These are phyloP conservation scores for Pachypsylla venusta DNA, from an alignment of 1,140 invertebrate genomes.

Conservation along the genomic window DNA sequence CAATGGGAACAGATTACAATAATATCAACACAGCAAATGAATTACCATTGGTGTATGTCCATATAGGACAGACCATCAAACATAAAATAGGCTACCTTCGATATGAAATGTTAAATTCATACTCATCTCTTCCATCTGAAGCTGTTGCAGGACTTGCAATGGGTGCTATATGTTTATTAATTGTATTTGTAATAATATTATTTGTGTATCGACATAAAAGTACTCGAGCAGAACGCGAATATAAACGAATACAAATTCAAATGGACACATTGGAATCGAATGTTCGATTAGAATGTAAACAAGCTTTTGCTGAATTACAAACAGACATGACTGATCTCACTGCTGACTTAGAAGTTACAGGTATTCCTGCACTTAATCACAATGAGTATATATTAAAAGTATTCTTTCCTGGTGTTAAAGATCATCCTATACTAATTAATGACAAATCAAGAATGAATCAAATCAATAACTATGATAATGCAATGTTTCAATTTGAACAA, in stretches of 20 bases:
- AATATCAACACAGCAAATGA: constrained; percentile 56
- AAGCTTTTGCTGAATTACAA: constrained; percentile 97
- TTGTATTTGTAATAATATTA: constrained; percentile 71
- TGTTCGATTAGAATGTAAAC: constrained; percentile 92
- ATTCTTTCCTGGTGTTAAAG: constrained; percentile 86
- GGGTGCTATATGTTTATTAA: constrained; percentile 63
- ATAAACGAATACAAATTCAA: constrained; percentile 95
- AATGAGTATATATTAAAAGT: constrained; percentile 97
- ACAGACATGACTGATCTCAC: constrained; percentile 98
- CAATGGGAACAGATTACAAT: constrained; percentile 71
- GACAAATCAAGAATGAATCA: constrained; percentile 6
- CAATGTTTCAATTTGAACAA: constrained; percentile 90
- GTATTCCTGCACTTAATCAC: constrained; percentile 90
- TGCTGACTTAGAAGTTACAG: constrained; percentile 85
- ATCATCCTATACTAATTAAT: constrained; percentile 70
- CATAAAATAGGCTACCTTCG: constrained; percentile 76
- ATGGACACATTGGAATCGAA: constrained; percentile 99
- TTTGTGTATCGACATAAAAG: constrained; percentile 80
- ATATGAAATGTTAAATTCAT: constrained; percentile 65
- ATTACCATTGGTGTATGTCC: constrained; percentile 70
- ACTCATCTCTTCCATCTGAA: constrained; percentile 62
- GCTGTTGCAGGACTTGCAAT: constrained; percentile 71
- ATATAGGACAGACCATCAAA: constrained; percentile 68
- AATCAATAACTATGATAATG: constrained; percentile 61
- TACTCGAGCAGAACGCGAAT: constrained; percentile 87